Evolutionary conservation across 2,797 vertebrate species (phyloP).

Genomic region (Epinephelus coioides): DNA sequence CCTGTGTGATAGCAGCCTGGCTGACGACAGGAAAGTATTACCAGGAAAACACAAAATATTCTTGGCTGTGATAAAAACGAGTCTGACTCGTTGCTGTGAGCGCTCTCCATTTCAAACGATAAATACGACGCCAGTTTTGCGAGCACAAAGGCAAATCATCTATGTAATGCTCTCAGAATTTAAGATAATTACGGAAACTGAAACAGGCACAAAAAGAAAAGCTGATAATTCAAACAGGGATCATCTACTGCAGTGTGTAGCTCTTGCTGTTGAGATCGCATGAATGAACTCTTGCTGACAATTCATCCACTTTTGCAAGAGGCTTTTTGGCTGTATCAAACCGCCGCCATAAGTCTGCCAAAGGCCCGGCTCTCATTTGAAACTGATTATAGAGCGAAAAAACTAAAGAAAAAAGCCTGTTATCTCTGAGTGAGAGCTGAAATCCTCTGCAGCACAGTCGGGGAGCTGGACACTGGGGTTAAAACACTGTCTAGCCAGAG

Average conservation of each 20-base stretch:
- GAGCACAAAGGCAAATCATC: constrained; percentile 5
- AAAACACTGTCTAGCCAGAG: constrained; percentile 43
- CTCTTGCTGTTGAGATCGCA: constrained; percentile 51
- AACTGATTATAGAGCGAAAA: constrained; percentile 73
- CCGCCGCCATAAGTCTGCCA: constrained; percentile 65
- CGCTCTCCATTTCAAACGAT: constrained; percentile 7
- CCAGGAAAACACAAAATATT: constrained; percentile 22
- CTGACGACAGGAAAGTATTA: constrained; percentile 18
- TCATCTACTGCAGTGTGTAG: constrained; percentile 44
- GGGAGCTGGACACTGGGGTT: constrained; percentile 45
- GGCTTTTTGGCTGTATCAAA: constrained; percentile 75
- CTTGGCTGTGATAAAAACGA: background rate
- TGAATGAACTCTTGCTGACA: constrained; percentile 71
- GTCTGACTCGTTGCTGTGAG: background rate
- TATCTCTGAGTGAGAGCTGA: constrained; percentile 59
- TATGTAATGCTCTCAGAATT: background rate
- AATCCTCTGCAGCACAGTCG: constrained; percentile 26
- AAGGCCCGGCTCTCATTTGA: constrained; percentile 74
- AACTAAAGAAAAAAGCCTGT: constrained; percentile 39
- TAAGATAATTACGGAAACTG: constrained; percentile 34
- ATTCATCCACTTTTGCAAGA: constrained; percentile 75
- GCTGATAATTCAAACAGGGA: constrained; percentile 58
- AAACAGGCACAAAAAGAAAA: constrained; percentile 39
- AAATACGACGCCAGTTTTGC: constrained; percentile 4
- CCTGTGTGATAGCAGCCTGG: background rate